Conservation (phyloP, 2,888 invertebrate genomes). For the Clivina fossor region DNA sequence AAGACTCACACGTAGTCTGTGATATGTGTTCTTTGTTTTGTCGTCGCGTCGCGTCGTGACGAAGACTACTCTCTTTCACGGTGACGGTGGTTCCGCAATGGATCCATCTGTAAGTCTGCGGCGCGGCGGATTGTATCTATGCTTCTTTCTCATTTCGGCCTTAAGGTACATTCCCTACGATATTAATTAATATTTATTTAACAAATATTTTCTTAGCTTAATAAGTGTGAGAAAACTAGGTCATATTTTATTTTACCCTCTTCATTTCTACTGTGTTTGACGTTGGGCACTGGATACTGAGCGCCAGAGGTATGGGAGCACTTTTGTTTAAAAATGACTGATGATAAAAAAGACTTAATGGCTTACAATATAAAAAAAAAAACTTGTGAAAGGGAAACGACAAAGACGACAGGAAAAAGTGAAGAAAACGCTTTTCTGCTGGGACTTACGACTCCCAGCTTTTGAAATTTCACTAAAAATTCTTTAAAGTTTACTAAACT, state of each 20-base stretch:
- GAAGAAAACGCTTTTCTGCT: conserved; percentile 5
- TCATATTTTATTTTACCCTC: conserved; percentile 10
- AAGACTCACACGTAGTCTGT: too few relatives aligned
- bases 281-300: not conserved
- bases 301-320: not conserved
- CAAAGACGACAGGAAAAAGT: conserved; percentile 9
- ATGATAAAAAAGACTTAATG: conserved; percentile 13
- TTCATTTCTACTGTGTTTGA: conserved; percentile 2
- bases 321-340: conserved; percentile 16
- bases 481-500: too few relatives aligned
- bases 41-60: too few relatives aligned
- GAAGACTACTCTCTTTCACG: too few relatives aligned
- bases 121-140: too few relatives aligned
- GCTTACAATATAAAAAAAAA: conserved; percentile 12
- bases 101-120: too few relatives aligned
- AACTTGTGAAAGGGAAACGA: conserved; percentile 11
- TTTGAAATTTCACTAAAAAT: not conserved
- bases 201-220: conserved; percentile 11
- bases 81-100: too few relatives aligned
- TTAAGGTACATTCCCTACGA: too few relatives aligned
- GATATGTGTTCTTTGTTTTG: too few relatives aligned
- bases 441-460: too few relatives aligned
- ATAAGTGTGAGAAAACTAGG: conserved; percentile 6
- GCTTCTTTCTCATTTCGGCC: too few relatives aligned
- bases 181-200: too few relatives aligned